Evolutionary conservation across 2,113 vertebrate genomes (phyloP).

Genomic region (Podarcis muralis): DNA sequence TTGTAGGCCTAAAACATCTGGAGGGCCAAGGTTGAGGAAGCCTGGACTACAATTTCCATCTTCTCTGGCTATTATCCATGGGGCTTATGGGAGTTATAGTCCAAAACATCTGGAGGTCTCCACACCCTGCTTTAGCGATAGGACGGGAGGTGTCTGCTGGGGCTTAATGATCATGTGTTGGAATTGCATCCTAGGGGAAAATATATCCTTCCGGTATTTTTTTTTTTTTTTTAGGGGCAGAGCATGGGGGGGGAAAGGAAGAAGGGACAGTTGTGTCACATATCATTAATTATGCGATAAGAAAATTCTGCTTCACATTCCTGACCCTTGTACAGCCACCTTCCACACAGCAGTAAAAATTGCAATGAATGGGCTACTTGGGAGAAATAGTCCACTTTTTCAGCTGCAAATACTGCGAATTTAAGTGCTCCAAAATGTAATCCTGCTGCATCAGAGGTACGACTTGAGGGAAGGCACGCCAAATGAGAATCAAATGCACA

Average conservation of each 20-base stretch:
- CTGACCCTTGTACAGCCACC: background rate
- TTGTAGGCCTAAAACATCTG: too few species aligned
- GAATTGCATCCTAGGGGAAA: background rate
- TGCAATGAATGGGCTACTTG: background rate
- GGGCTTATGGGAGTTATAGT: too few species aligned
- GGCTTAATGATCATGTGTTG: background rate
- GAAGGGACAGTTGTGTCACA: background rate
- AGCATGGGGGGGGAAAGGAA: too few species aligned
- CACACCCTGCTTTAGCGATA: background rate
- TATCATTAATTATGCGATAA: background rate
- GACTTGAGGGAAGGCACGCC: background rate
- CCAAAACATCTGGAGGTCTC: too few species aligned
- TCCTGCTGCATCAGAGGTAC: background rate
- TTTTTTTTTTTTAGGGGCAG: too few species aligned
- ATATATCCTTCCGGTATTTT: background rate
- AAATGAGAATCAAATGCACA: background rate
- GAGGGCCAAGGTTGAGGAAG: too few species aligned
- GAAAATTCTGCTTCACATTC: background rate
- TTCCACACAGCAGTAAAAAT: background rate
- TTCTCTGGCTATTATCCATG: too few species aligned
- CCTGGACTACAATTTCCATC: too few species aligned
- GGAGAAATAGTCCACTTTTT: background rate
- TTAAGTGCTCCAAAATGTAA: background rate
- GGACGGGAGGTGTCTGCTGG: background rate
- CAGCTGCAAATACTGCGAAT: background rate